phyloP scores from a whole-genome alignment of 2,797 vertebrate genomes.

The Champsocephalus gunnari region DNA sequence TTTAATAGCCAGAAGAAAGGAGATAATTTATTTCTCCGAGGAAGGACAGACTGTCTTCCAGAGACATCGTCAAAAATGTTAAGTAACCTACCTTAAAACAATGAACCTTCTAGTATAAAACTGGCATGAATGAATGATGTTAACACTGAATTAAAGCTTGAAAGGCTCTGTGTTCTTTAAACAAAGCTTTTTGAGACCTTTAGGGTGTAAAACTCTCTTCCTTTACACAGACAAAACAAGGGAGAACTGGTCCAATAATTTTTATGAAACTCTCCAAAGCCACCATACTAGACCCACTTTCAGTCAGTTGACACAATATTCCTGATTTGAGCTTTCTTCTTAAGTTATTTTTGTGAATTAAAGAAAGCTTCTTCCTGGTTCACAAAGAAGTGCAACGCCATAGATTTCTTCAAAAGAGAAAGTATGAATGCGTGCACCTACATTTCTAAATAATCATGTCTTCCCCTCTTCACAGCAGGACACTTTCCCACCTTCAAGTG shows the following conservation, averaged over 20 bases:
- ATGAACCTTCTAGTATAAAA: neutral
- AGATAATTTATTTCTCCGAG: conserved; percentile 9
- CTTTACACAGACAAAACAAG: neutral
- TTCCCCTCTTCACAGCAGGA: conserved; percentile 10
- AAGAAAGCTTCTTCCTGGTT: neutral
- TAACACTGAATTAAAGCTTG: conserved; percentile 1
- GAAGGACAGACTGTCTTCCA: neutral
- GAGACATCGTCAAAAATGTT: neutral
- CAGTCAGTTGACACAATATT: neutral
- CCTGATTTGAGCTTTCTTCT: neutral
- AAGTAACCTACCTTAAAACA: neutral
- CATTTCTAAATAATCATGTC: too few relatives aligned
- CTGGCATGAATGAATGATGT: neutral
- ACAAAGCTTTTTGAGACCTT: conserved; percentile 16
- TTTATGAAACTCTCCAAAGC: conserved; percentile 8
- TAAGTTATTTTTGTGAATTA: neutral
- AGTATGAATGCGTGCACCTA: neutral
- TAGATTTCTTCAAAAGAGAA: neutral
- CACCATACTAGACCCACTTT: neutral
- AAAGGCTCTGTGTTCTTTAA: neutral
- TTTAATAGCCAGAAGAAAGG: conserved; percentile 3
- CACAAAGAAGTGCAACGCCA: neutral
- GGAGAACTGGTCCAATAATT: neutral
- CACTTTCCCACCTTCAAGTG: conserved; percentile 4
- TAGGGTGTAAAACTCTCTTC: neutral